Evolutionary conservation across 2,797 vertebrate genomes (phyloP), one percentile per base, ranked within the genome.

Genomic region (Paramormyrops hopkinsi): DNA sequence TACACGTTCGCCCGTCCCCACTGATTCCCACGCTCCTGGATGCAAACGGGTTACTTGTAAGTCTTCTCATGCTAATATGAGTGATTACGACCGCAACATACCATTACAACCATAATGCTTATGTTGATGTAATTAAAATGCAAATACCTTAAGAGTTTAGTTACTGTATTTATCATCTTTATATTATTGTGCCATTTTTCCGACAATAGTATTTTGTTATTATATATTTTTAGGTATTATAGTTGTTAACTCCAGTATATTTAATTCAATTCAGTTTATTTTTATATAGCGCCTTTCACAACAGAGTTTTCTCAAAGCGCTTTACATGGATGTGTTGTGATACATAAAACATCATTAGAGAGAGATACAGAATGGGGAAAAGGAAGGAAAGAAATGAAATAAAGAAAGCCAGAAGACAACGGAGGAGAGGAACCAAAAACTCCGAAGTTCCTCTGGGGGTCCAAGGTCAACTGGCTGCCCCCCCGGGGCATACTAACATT

Each of bases 41-140:
- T 17, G 65, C 65, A 73, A 29, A 92, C 29, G 22, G 50, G 22
- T 54, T 37, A 17, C 19, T 84, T 82, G 86, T 41, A 51, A 69
- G 79, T 79, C 14, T 87, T 19, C 3, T 62, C 37, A 44, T 5
- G 51, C 37, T 48, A 54, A 89, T 79, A 65, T 9, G 33, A 87
- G 51, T 33, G 48, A 51, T 56, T 56, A 79, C 25, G 17, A 14
- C 85, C 22, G 6, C 4, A 17, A 29, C 88, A 83, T 88, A 25
- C 19, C 7, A 9, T 76, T 76, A 17, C 69, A 76, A 37, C 33
- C 14, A 37, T 76, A 76, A 76, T 37, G 33, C 33, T 76, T 76
- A 51, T 56, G 50, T 87, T 59, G 22, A 51, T 29, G 53, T 59
- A 19, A 19, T 87, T 17, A 87, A 37, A 54, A 54, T 54, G 37